phyloP scores from a whole-genome alignment of 2,113 vertebrate species.

The Salvelinus fontinalis region DNA sequence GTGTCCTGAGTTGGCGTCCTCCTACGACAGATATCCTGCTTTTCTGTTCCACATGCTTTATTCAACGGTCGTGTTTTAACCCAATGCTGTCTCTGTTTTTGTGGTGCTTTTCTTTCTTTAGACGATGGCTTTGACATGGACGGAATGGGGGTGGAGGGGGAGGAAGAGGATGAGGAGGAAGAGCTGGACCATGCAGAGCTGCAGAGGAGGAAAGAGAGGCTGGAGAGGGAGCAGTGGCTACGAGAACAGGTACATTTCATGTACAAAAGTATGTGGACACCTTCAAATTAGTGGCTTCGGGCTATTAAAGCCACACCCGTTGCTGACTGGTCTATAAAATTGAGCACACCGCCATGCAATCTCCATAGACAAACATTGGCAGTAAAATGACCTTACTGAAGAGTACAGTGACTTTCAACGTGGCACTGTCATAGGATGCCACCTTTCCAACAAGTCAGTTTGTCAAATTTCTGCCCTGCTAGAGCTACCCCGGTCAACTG shows the following conservation, averaged over 20 bases:
- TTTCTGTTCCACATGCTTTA: neutral
- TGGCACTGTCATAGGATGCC: too few relatives aligned
- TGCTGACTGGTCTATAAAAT: too few relatives aligned
- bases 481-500: too few relatives aligned
- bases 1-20: neutral
- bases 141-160: conserved; percentile 72
- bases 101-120: conserved; percentile 30
- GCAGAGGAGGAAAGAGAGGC: conserved; percentile 87
- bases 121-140: conserved; percentile 69
- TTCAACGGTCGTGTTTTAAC: neutral
- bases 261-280: too few relatives aligned
- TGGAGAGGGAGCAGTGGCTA: conserved; percentile 94
- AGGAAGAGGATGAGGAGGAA: conserved; percentile 81
- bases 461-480: too few relatives aligned
- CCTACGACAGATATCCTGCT: neutral
- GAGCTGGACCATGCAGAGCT: conserved; percentile 82
- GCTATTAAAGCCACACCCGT: too few relatives aligned
- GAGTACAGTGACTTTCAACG: too few relatives aligned
- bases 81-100: neutral
- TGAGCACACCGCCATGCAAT: too few relatives aligned
- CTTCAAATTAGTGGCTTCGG: too few relatives aligned
- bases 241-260: conserved; percentile 82
- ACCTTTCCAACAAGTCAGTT: too few relatives aligned
- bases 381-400: too few relatives aligned
- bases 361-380: too few relatives aligned